Evolutionary conservation across 2,888 invertebrate species (phyloP), one percentile per base, ranked within the genome.

Genomic region (Ariolimax columbianus): DNA sequence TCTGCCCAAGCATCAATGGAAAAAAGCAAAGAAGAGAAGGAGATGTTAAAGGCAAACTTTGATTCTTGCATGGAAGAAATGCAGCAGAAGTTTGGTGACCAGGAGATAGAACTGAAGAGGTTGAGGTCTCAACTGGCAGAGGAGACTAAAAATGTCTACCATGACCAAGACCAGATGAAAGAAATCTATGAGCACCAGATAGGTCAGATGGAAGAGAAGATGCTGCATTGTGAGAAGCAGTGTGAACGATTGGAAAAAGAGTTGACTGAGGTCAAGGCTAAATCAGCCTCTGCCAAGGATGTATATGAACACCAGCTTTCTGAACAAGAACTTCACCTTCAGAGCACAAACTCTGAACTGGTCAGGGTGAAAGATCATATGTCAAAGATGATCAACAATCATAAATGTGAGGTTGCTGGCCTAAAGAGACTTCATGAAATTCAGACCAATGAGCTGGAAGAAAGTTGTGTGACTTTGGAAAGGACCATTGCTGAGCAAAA

Each of bases 141-240:
- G 77, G 87, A 87, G 75, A 83, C 87, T 51, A 78, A 83, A 40
- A 87, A 86, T 78, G 82, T 88, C 14, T 86, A 89, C 72, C 77
- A 82, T 40, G 89, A 87, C 59, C 82, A 87, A 40, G 80, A 88
- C 66, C 88, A 88, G 82, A 51, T 89, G 38, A 85, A 86, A 26
- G 81, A 84, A 23, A 87, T 89, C 77, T 89, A 89, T 87, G 89
- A 89, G 66, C 86, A 86, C 30, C 87, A 88, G 70, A 51, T 89
- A 43, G 40, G 77, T 11, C 84, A 86, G 63, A 26, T 87, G 55
- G 88, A 88, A 51, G 87, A 88, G 36, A 88, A 86, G 43, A 77
- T 87, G 19, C 78, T 81, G 14, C 55, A 40, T 1, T 40, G 63
- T 38, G 85, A 86, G 36, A 66, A 77, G 43, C 86, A 88, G 38